Evolutionary conservation across 2,888 invertebrate genomes (phyloP).

Genomic region (Agonopterix arenella): DNA sequence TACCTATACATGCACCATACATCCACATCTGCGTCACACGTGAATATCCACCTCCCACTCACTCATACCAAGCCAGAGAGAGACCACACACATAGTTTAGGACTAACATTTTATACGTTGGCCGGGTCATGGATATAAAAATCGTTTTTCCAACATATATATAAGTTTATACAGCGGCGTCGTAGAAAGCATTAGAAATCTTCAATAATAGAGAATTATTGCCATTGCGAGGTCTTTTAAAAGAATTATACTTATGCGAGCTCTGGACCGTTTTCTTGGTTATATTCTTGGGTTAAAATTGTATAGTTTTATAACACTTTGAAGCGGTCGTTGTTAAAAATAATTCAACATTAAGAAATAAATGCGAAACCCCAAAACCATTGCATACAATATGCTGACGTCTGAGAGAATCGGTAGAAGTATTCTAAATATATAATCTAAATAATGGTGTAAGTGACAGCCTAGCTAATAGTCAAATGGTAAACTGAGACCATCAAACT

Average conservation of each 20-base stretch:
- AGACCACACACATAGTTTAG: constrained; percentile 52
- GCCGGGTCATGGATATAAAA: constrained; percentile 77
- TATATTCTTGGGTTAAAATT: constrained; percentile 8
- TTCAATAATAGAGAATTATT: constrained; percentile 64
- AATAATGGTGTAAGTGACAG: too few relatives aligned
- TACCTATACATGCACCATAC: constrained; percentile 48
- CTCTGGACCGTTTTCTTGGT: background rate
- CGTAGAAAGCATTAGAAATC: constrained; percentile 56
- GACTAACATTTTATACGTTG: constrained; percentile 76
- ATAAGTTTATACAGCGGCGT: constrained; percentile 37
- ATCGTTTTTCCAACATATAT: constrained; percentile 64
- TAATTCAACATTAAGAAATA: too few relatives aligned
- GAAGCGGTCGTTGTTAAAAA: too few relatives aligned
- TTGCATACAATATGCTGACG: too few relatives aligned
- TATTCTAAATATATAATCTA: too few relatives aligned
- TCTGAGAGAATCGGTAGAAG: too few relatives aligned
- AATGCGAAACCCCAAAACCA: too few relatives aligned
- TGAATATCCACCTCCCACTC: constrained; percentile 44
- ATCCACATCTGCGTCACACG: constrained; percentile 64
- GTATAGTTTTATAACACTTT: background rate
- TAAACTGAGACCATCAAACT: too few relatives aligned
- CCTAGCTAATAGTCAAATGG: too few relatives aligned
- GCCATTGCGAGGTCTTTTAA: constrained; percentile 41
- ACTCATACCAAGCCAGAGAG: constrained; percentile 35
- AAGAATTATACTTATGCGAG: constrained; percentile 25